These are phyloP conservation scores for Iguana delicatissima DNA, from an alignment of 2,797 vertebrate genomes.

Conservation along the genomic window DNA sequence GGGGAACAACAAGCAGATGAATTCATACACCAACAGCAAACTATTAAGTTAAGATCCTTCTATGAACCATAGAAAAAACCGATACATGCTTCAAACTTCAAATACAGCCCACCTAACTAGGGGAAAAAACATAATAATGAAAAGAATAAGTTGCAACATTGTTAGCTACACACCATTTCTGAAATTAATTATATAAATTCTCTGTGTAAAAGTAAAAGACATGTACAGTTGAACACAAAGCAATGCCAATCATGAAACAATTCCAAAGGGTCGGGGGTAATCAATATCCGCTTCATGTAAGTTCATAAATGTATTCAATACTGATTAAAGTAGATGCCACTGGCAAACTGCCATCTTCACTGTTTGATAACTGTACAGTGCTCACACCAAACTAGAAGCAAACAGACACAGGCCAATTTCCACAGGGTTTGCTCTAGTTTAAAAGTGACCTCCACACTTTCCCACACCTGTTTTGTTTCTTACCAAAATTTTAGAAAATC, in stretches of 20 bases:
- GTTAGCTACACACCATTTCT: neutral
- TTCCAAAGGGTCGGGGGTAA: neutral
- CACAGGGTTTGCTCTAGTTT: neutral
- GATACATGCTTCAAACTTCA: neutral
- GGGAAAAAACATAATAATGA: neutral
- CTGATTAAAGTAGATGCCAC: neutral
- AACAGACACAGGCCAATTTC: neutral
- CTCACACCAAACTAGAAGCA: neutral
- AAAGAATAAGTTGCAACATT: neutral
- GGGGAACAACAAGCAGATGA: neutral
- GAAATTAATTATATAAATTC: neutral
- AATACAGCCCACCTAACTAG: neutral
- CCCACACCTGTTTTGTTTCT: neutral
- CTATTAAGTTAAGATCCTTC: neutral
- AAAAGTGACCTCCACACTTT: neutral
- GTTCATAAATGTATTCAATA: neutral
- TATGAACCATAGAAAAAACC: neutral
- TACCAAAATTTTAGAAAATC: neutral
- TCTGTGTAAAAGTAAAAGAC: neutral
- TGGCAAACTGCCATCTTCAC: neutral
- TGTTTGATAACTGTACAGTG: conserved; percentile 3
- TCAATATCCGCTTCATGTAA: neutral
- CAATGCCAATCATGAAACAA: neutral
- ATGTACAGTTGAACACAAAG: neutral
- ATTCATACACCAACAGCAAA: neutral